Percentiles rank a stretch among this genome's conserved stretches.
phyloP scores from a whole-genome alignment of 53 echinoderm and acorn worm genomes.

The Echinometra lucunter region DNA sequence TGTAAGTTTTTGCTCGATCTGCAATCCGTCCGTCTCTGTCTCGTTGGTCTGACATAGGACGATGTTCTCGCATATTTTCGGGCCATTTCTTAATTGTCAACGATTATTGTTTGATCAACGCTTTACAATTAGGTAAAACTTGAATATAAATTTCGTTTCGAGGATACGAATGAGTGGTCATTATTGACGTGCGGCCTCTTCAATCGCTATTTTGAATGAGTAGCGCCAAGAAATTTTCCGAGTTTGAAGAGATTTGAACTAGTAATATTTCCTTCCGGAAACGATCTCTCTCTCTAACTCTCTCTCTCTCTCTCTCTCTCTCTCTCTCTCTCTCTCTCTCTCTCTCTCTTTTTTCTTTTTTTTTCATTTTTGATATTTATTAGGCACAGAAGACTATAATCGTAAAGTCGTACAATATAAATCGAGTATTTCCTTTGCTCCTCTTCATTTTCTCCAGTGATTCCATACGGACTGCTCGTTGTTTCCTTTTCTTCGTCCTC shows the following conservation, averaged over 20 bases:
- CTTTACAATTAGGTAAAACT: neutral
- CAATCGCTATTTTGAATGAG: neutral
- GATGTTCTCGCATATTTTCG: neutral
- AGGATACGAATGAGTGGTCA: neutral
- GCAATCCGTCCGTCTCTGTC: too few species aligned
- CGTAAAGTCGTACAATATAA: too few species aligned
- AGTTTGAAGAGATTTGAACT: neutral
- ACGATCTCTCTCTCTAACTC: too few species aligned
- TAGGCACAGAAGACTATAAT: too few species aligned
- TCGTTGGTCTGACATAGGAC: too few species aligned
- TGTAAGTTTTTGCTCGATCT: too few species aligned
- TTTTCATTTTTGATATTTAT: neutral
- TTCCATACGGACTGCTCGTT: too few species aligned
- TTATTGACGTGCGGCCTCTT: neutral
- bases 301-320: neutral
- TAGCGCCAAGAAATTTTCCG: neutral
- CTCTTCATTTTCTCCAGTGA: too few species aligned
- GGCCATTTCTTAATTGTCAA: neutral
- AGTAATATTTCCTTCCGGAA: neutral
- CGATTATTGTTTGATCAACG: neutral
- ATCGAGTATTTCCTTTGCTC: too few species aligned
- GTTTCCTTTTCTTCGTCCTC: too few species aligned
- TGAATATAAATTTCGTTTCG: conserved; percentile 1
- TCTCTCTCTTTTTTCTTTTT: neutral
- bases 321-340: too few species aligned